Evolutionary conservation across 1,140 invertebrate genomes (phyloP).

Genomic region (Zaprionus capensis): DNA sequence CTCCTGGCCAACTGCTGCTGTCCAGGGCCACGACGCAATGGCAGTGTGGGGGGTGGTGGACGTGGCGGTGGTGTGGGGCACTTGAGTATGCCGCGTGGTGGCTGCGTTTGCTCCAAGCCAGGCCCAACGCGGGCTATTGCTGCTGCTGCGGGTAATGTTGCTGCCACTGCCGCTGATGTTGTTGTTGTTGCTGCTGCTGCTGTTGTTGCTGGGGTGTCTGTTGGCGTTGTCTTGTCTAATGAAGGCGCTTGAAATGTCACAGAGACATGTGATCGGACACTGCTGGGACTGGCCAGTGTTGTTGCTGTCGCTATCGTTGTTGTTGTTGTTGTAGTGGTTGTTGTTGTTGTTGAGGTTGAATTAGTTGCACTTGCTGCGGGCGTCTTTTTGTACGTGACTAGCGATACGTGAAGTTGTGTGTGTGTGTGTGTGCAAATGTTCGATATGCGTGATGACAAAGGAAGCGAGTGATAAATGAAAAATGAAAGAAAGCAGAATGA

Average conservation of each 20-base stretch:
- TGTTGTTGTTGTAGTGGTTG: slow-evolving; percentile 26
- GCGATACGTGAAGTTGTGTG: slow-evolving; percentile 44
- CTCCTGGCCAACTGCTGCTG: slow-evolving; percentile 28
- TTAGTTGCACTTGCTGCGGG: slow-evolving; percentile 46
- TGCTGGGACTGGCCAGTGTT: slow-evolving; percentile 39
- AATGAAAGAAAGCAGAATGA: slow-evolving; percentile 36
- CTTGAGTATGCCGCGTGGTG: slow-evolving; percentile 60
- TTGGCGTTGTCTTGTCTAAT: slow-evolving; percentile 52
- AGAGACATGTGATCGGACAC: slow-evolving; percentile 60
- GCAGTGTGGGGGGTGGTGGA: slow-evolving; percentile 59
- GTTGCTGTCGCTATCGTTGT: slow-evolving; percentile 18
- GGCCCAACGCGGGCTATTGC: slow-evolving; percentile 45
- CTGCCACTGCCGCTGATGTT: slow-evolving; percentile 12
- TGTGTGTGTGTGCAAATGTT: slow-evolving; percentile 13
- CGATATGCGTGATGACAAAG: slow-evolving; percentile 18
- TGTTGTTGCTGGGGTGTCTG: slow-evolving; percentile 27
- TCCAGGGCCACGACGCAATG: slow-evolving; percentile 54
- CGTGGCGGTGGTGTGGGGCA: slow-evolving; percentile 66
- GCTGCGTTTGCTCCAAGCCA: slow-evolving; percentile 41
- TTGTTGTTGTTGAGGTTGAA: slow-evolving; percentile 35
- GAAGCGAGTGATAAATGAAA: slow-evolving; percentile 27
- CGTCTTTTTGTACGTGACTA: slow-evolving; percentile 81
- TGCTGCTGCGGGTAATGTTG: slow-evolving; percentile 39
- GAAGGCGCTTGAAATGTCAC: slow-evolving; percentile 71
- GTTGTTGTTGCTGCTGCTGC: slow-evolving; percentile 24